Conservation (phyloP, 2,888 invertebrate genomes). For the Ctena decussata region DNA sequence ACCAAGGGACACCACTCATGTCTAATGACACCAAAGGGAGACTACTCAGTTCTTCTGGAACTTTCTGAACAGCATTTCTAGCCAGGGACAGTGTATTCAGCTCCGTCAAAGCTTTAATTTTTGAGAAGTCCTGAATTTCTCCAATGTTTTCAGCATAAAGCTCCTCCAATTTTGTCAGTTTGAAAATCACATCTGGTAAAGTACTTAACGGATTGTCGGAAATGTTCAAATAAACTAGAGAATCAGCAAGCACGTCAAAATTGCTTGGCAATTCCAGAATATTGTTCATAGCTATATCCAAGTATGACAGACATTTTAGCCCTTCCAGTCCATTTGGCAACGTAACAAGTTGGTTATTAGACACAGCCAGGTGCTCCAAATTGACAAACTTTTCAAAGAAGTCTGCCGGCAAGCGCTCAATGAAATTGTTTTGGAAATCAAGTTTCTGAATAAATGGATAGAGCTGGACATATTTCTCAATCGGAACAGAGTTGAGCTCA, state of each 20-base stretch:
- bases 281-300: conserved; percentile 69
- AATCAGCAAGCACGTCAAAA: conserved; percentile 49
- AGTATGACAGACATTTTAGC: conserved; percentile 26
- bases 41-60: conserved; percentile 67
- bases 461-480: conserved; percentile 50
- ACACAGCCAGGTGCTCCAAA: conserved; percentile 67
- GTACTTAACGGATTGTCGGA: conserved; percentile 74
- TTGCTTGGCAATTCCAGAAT: conserved; percentile 65
- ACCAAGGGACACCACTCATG: conserved; percentile 80
- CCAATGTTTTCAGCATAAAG: conserved; percentile 76
- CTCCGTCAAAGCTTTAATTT: conserved; percentile 67
- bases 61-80: conserved; percentile 59
- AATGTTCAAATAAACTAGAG: conserved; percentile 71
- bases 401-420: conserved; percentile 65
- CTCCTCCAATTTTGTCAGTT: conserved; percentile 64
- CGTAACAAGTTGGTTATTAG: conserved; percentile 66
- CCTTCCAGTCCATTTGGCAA: conserved; percentile 59
- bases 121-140: conserved; percentile 53
- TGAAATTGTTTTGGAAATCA: conserved; percentile 70
- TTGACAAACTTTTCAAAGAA: conserved; percentile 54
- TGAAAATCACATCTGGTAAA: conserved; percentile 63
- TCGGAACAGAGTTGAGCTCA: conserved; percentile 45
- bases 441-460: conserved; percentile 68
- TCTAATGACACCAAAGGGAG: conserved; percentile 70
- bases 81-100: conserved; percentile 69